Evolutionary conservation across 2,797 vertebrate species (phyloP), one percentile per base, ranked within the genome.

Genomic region (Nannoperca obscura): DNA sequence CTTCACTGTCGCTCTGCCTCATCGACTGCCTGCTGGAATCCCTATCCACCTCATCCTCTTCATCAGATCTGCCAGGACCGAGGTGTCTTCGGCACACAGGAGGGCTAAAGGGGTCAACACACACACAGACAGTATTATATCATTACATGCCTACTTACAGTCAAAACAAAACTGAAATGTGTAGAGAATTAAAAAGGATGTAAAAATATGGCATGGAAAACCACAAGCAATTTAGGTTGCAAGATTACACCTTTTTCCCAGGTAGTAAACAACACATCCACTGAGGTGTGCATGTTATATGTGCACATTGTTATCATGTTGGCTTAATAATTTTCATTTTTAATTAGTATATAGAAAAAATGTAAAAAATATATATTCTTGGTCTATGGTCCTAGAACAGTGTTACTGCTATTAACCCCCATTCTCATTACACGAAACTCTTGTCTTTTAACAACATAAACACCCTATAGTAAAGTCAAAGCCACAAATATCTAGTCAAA

Each of bases 1-100:
- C 89, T 62, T 97, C 96, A 3, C 88, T 86, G 90, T 95, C 94
- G 61, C 95, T 95, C 91, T 96, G 95, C 61, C 92, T 95, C 91
- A 91, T 89, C 70, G 84, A 92, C 88, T 81, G 89, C 82, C 71
- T 76, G 83, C 77, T 76, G 74, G 80, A 81, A 53, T 82, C 86
- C 81, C 80, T 85, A 69, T 92, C 88, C 79, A 59, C 80, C 73
- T 92, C 88, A 44, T 95, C 95, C 59, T 94, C 93, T 88, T 97
- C 96, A 81, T 97, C 96, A 67, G 95, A 96, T 86, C 89, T 94
- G 93, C 96, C 93, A 17, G 87, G 89, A 87, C 93, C 58, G 30
- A 93, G 93, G 84, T 94, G 92, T 91, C 94, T 95, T 83, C 93
- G 95, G 91, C 95, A 95, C 85, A 91, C 89, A 30, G 94, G 93